phyloP scores from a whole-genome alignment of 2,113 vertebrate species.

The Stomatorhinus ivindoensis region DNA sequence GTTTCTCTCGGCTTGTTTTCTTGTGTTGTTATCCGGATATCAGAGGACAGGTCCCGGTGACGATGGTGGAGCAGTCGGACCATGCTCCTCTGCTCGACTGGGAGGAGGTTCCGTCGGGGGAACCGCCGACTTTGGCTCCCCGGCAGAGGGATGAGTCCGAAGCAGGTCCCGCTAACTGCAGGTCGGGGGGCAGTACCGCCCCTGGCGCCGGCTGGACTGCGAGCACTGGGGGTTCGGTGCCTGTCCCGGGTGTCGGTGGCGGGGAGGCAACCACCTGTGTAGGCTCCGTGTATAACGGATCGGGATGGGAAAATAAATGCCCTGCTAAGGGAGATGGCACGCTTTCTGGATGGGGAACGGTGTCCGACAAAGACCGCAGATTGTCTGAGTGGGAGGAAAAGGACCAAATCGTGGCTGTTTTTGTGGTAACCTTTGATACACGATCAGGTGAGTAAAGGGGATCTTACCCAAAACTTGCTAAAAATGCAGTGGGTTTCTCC shows the following conservation, averaged over 20 bases:
- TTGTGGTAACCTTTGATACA: constrained; percentile 90
- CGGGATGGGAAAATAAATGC: constrained; percentile 37
- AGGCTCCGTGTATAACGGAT: constrained; percentile 30
- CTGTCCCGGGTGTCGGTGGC: constrained; percentile 43
- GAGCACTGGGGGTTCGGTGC: constrained; percentile 36
- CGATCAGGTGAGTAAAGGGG: constrained; percentile 73
- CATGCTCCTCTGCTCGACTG: constrained; percentile 83
- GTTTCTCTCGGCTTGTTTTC: not conserved
- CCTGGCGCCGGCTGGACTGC: constrained; percentile 39
- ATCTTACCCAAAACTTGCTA: not conserved
- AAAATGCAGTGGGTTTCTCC: not conserved
- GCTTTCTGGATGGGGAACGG: constrained; percentile 41
- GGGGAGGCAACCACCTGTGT: constrained; percentile 35
- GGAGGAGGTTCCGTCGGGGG: constrained; percentile 77
- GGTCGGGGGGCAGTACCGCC: constrained; percentile 28
- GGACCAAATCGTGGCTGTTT: constrained; percentile 88
- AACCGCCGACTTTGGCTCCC: constrained; percentile 46
- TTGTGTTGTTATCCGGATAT: not conserved
- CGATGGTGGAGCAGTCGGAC: constrained; percentile 59
- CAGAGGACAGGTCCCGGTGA: not conserved
- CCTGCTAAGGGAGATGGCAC: constrained; percentile 33
- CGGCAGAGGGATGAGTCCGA: constrained; percentile 35
- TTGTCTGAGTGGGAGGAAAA: constrained; percentile 75
- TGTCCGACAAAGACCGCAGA: constrained; percentile 43
- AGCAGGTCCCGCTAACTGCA: constrained; percentile 36